These are phyloP conservation scores for Hesperophylax magnus DNA, from an alignment of 1,140 invertebrate species.

Conservation along the genomic window DNA sequence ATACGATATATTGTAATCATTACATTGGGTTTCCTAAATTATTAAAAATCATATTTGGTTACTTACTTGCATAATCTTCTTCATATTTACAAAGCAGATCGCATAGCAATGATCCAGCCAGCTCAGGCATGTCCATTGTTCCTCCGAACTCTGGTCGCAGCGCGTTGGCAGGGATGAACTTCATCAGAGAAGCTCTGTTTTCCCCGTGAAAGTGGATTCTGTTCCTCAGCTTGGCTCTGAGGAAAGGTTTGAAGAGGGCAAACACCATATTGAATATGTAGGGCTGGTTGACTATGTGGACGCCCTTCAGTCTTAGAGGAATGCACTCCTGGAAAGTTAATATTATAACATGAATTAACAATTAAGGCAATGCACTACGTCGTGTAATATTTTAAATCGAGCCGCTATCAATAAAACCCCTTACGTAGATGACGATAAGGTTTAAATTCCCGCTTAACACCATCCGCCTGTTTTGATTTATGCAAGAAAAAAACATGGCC, in stretches of 20 bases:
- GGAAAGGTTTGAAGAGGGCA: slow-evolving; percentile 89
- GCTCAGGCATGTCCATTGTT: slow-evolving; percentile 73
- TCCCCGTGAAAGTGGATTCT: slow-evolving; percentile 88
- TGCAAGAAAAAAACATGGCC: too few relatives aligned
- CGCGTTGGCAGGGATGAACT: slow-evolving; percentile 81
- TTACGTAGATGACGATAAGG: too few relatives aligned
- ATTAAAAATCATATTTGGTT: too few relatives aligned
- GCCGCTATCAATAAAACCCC: too few relatives aligned
- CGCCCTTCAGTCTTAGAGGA: slow-evolving; percentile 85
- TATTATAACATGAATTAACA: too few relatives aligned
- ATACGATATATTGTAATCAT: too few relatives aligned
- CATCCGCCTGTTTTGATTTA: too few relatives aligned
- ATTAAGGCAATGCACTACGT: too few relatives aligned
- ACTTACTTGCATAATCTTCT: slow-evolving; percentile 59
- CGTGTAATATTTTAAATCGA: too few relatives aligned
- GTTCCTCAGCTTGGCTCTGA: slow-evolving; percentile 81
- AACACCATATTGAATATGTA: slow-evolving; percentile 91
- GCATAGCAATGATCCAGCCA: slow-evolving; percentile 64
- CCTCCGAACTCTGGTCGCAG: slow-evolving; percentile 86
- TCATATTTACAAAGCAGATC: slow-evolving; percentile 67
- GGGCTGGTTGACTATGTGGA: slow-evolving; percentile 91
- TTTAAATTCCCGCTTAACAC: too few relatives aligned
- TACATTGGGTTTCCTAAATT: too few relatives aligned
- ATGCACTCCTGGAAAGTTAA: slow-evolving; percentile 77
- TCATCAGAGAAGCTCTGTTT: slow-evolving; percentile 83